These are phyloP conservation scores for Pterostichus madidus DNA, from an alignment of 2,888 invertebrate genomes.

Conservation along the genomic window DNA sequence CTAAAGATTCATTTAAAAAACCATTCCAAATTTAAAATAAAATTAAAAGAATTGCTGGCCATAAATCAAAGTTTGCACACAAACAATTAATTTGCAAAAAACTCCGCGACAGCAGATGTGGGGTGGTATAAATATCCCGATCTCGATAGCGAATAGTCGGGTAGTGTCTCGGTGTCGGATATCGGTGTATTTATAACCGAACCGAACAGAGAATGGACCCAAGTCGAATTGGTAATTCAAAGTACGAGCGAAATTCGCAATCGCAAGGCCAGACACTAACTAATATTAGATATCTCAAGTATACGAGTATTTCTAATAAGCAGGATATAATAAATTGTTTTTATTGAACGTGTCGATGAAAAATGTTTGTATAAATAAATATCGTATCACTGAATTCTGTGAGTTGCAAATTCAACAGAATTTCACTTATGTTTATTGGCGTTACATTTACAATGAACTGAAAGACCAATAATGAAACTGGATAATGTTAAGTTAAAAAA, in stretches of 20 bases:
- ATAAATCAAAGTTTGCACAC: too few species aligned
- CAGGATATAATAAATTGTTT: conserved; percentile 15
- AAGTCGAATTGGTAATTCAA: conserved; percentile 21
- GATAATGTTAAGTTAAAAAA: too few species aligned
- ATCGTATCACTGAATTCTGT: not conserved
- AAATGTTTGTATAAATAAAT: not conserved
- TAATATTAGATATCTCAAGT: conserved; percentile 18
- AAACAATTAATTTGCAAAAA: not conserved
- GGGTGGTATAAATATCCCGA: conserved; percentile 10
- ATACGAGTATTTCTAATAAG: conserved; percentile 1
- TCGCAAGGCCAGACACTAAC: conserved; percentile 27
- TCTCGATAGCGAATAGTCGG: conserved; percentile 1
- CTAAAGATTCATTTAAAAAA: too few species aligned
- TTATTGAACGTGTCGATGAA: not conserved
- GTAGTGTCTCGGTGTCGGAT: not conserved
- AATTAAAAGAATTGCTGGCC: not conserved
- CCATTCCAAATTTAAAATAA: not conserved
- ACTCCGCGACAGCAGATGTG: not conserved
- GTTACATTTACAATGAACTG: too few species aligned
- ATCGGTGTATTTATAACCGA: conserved; percentile 20
- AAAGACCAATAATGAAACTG: too few species aligned
- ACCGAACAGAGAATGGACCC: not conserved
- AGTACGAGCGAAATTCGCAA: conserved; percentile 12
- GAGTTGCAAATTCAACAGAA: too few species aligned
- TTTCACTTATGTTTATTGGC: too few species aligned